Evolutionary conservation across 1,140 invertebrate species (phyloP), one percentile per base, ranked within the genome.

Genomic region (Ostrea edulis): DNA sequence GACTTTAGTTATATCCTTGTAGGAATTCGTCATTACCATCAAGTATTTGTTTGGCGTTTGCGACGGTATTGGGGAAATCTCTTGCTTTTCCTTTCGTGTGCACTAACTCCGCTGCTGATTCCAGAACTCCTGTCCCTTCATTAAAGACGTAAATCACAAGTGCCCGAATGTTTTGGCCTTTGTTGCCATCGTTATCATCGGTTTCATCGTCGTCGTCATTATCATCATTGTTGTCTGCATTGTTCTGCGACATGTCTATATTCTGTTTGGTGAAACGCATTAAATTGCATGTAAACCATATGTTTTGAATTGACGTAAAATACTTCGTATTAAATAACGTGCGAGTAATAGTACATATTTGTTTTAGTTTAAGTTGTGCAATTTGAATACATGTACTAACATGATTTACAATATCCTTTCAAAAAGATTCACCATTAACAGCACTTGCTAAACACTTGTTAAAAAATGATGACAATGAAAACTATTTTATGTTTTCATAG

Each of bases 101-200:
- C 68, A 71, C 68, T 14, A 71, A 12, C 22, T 71, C 1, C 9
- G 68, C 22, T 4, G 68, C 68, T 1, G 68, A 71, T 25, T 71
- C 68, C 68, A 71, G 12, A 11, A 71, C 22, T 14, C 68, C 68
- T 12, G 68, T 71, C 5, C 29, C 7, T 14, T 71, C 68, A 35
- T 71, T 71, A 25, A 71, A 71, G 22, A 71, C 68, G 22, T 71
- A 71, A 12, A 71, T 71, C 12, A 71, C 68, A 71, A 71, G 68
- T 71, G 68, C 68, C 25, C 68, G 68, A 14, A 71, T 71, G 68
- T 71, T 71, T 71, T 71, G 22, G 29, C 68, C 14, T 25, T 14
- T 9, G 4, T 35, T 71, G 29, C 11, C 12, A 11, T 8, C 22
- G 1, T 8, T 8, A 25, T 71, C 22, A 35, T 20, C 25, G 3